Percentiles rank a stretch among this genome's conserved stretches.
phyloP scores from a whole-genome alignment of 2,797 vertebrate species.

The Caiman crocodilus region DNA sequence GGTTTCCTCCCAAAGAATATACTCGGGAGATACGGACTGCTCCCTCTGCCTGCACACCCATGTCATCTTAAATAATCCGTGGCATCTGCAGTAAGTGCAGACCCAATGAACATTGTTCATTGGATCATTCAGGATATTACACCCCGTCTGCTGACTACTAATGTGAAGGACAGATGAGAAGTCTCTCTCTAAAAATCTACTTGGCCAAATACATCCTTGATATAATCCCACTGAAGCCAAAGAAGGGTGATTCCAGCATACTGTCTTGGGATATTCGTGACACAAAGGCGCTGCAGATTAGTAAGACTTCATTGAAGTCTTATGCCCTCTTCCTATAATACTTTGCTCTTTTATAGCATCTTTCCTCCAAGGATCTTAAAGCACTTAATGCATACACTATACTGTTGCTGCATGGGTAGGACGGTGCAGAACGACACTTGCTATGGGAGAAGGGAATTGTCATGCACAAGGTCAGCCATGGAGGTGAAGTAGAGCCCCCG shows the following conservation, averaged over 20 bases:
- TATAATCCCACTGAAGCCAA: neutral
- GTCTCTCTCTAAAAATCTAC: conserved; percentile 2
- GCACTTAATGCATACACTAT: neutral
- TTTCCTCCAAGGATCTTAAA: neutral
- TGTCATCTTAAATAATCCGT: neutral
- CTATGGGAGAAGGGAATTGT: neutral
- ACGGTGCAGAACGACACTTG: too few species aligned
- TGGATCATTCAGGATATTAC: neutral
- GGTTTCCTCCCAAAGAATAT: neutral
- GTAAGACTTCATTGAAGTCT: neutral
- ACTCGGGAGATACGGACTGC: neutral
- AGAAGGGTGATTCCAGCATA: neutral
- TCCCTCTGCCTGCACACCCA: neutral
- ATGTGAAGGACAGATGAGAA: neutral
- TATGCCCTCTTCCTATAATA: neutral
- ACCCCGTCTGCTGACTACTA: neutral
- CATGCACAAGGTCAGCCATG: neutral
- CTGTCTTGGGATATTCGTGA: neutral
- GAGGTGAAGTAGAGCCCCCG: neutral
- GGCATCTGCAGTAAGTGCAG: neutral
- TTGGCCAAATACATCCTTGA: conserved; percentile 27
- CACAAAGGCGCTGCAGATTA: neutral
- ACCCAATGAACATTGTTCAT: neutral
- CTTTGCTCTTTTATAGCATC: fast-evolving
- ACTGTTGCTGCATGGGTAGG: fast-evolving